A percentile compares a stretch with the other conserved stretches of the same genome.
Evolutionary conservation across 1,140 invertebrate species (phyloP).

Genomic region (Rhyacophila brunnea): DNA sequence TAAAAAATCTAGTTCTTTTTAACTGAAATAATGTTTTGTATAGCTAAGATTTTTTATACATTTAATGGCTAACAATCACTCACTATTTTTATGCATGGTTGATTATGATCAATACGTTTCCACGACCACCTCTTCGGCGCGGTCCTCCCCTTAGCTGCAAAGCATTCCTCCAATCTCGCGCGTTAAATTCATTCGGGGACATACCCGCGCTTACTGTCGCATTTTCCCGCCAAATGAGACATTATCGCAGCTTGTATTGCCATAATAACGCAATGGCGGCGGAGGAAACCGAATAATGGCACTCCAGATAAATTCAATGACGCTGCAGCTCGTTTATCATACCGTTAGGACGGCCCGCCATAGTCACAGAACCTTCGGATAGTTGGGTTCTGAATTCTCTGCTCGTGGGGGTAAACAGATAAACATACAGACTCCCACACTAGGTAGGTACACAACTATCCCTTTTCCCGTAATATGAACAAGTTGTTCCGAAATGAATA

Average conservation of each 20-base stretch:
- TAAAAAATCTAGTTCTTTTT: no score
- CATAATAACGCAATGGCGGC: slow-evolving; percentile 8
- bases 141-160: background rate
- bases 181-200: slow-evolving; percentile 3
- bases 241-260: slow-evolving; percentile 19
- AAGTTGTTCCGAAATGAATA: no score
- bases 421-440: no score
- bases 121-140: background rate
- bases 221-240: slow-evolving; percentile 16
- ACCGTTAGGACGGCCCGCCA: slow-evolving; percentile 2
- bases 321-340: slow-evolving; percentile 29
- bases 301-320: slow-evolving; percentile 28
- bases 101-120: no score
- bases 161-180: slow-evolving; percentile 18
- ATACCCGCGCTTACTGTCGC: background rate
- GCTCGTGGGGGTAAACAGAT: no score
- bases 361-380: background rate
- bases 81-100: no score
- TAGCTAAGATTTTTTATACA: no score
- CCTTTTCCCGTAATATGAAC: no score
- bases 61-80: no score
- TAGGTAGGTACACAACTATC: no score
- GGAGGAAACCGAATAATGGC: slow-evolving; percentile 17
- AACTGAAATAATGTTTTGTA: no score
- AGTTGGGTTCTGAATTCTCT: no score